These are phyloP conservation scores for Trissolcus japonicus DNA, from an alignment of 2,888 invertebrate species.

Conservation along the genomic window DNA sequence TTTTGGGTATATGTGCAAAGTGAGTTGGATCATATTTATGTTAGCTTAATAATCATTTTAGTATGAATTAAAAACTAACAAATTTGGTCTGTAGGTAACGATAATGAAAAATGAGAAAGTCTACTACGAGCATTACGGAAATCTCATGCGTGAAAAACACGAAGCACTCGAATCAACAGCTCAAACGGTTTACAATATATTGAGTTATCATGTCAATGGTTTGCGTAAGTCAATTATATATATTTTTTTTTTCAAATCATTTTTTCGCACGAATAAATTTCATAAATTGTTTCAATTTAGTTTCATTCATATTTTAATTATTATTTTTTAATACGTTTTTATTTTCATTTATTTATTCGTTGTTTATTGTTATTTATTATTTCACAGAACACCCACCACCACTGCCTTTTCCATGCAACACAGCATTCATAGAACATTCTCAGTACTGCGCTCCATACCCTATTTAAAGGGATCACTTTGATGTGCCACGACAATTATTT, in stretches of 20 bases:
- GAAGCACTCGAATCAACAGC: constrained; percentile 56
- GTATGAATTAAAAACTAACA: neutral
- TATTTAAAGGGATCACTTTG: neutral
- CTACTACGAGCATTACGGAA: constrained; percentile 63
- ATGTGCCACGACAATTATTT: no score
- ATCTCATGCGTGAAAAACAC: constrained; percentile 59
- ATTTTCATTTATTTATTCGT: no score
- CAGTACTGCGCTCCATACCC: neutral
- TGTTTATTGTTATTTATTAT: no score
- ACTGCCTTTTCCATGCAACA: neutral
- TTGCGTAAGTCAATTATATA: constrained; percentile 9
- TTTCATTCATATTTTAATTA: neutral
- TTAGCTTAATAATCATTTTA: neutral
- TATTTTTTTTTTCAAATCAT: neutral
- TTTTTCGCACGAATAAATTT: no score
- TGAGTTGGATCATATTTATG: constrained; percentile 42
- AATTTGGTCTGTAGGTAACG: constrained; percentile 59
- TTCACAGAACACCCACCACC: neutral
- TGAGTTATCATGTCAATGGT: neutral
- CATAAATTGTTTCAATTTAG: neutral
- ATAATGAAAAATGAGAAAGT: constrained; percentile 57
- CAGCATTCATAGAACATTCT: neutral
- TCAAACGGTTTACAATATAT: constrained; percentile 15
- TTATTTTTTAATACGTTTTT: neutral
- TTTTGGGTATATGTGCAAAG: constrained; percentile 64